phyloP scores from a whole-genome alignment of 2,113 vertebrate species.

The Agapornis roseicollis region DNA sequence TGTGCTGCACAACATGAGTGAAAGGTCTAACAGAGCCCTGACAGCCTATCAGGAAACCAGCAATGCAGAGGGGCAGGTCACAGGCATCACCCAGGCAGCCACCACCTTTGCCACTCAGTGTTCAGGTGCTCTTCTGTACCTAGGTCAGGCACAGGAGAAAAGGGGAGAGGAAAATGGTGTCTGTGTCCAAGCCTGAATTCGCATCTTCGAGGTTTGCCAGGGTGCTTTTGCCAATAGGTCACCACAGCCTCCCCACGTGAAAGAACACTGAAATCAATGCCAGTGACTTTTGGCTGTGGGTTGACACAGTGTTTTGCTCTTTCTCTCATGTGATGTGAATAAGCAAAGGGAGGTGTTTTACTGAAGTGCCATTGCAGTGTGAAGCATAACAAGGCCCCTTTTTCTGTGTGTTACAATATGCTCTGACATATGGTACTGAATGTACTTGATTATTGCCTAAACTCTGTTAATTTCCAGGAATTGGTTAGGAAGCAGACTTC shows the following conservation, averaged over 20 bases:
- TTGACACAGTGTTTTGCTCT: neutral
- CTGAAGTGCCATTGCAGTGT: neutral
- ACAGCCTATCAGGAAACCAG: neutral
- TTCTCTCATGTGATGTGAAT: conserved; percentile 44
- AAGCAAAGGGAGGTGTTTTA: conserved; percentile 46
- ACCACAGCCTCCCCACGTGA: conserved; percentile 52
- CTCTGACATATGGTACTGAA: conserved; percentile 42
- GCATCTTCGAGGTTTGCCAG: neutral
- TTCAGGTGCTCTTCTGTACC: neutral
- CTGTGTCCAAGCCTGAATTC: neutral
- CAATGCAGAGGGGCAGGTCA: neutral
- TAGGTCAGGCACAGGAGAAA: neutral
- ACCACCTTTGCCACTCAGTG: neutral
- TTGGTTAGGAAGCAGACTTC: conserved; percentile 7
- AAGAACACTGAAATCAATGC: conserved; percentile 14
- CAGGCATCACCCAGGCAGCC: neutral
- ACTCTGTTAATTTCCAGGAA: conserved; percentile 57
- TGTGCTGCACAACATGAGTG: neutral
- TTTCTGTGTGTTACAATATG: neutral
- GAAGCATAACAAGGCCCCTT: neutral
- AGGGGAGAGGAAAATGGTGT: neutral
- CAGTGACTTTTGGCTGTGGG: neutral
- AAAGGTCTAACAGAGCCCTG: neutral
- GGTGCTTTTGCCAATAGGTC: neutral
- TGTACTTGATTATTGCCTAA: conserved; percentile 39